A percentile compares a stretch with the other conserved stretches of the same genome.
These are phyloP conservation scores for Homalodisca vitripennis DNA, from an alignment of 1,140 invertebrate species.

Conservation along the genomic window DNA sequence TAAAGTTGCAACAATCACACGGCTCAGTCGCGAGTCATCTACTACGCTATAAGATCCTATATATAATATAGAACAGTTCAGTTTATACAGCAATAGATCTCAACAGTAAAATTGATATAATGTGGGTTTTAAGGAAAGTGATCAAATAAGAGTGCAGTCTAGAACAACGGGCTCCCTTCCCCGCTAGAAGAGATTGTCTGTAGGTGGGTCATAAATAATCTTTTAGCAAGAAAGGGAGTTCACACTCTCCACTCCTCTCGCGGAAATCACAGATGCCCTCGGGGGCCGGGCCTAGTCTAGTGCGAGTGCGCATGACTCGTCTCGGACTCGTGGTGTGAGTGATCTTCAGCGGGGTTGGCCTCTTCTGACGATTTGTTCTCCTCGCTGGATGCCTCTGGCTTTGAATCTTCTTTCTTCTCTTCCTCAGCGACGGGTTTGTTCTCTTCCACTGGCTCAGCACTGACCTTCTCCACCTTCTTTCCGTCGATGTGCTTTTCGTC, in stretches of 20 bases:
- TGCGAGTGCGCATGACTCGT: slow-evolving; percentile 21
- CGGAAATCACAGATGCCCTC: slow-evolving; percentile 14
- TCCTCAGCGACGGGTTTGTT: slow-evolving; percentile 8
- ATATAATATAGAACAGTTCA: slow-evolving; percentile 28
- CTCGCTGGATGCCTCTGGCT: background rate
- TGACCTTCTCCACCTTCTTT: slow-evolving; percentile 19
- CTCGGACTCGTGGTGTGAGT: background rate
- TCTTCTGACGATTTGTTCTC: slow-evolving; percentile 10
- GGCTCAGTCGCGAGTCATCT: slow-evolving; percentile 5
- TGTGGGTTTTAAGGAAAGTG: slow-evolving; percentile 6
- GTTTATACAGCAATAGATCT: slow-evolving; percentile 1
- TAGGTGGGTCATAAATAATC: slow-evolving; percentile 32
- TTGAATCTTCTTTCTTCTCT: slow-evolving; percentile 27
- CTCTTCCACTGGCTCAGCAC: slow-evolving; percentile 9
- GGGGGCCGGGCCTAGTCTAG: background rate
- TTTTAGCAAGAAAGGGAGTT: slow-evolving; percentile 33
- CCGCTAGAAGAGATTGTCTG: slow-evolving; percentile 33
- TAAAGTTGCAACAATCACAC: slow-evolving; percentile 6
- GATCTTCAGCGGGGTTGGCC: background rate
- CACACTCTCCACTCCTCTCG: background rate
- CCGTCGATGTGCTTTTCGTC: slow-evolving; percentile 11
- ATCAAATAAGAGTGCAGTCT: slow-evolving; percentile 25
- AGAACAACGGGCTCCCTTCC: slow-evolving; percentile 27
- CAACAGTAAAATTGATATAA: slow-evolving; percentile 15
- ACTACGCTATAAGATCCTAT: slow-evolving; percentile 28